These are phyloP conservation scores for Synergus itoensis DNA, from an alignment of 2,888 invertebrate genomes.

Conservation along the genomic window DNA sequence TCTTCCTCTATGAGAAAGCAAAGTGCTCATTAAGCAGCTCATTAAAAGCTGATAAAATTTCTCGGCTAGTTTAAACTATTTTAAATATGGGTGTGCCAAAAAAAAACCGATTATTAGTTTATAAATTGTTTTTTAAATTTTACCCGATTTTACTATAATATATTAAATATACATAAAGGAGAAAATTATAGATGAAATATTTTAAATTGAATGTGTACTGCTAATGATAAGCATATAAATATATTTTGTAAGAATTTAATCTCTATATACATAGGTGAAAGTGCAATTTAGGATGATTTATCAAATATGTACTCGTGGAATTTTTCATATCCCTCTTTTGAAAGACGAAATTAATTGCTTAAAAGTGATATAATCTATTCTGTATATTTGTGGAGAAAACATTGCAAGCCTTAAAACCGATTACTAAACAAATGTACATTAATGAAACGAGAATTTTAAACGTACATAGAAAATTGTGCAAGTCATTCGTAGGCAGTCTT, in stretches of 20 bases:
- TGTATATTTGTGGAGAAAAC: not conserved
- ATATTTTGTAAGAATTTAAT: not conserved
- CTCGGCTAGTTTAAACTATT: too few species aligned
- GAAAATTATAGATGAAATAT: not conserved
- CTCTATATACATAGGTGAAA: conserved; percentile 48
- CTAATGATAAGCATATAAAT: not conserved
- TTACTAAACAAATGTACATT: not conserved
- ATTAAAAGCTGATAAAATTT: too few species aligned
- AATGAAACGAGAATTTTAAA: not conserved
- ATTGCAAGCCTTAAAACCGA: not conserved
- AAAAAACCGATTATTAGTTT: too few species aligned
- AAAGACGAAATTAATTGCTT: not conserved
- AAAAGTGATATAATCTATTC: not conserved
- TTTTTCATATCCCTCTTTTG: not conserved
- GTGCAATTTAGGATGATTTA: conserved; percentile 66
- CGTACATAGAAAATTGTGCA: conserved; percentile 44
- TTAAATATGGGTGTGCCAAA: too few species aligned
- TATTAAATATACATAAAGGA: not conserved
- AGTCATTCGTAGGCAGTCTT: conserved; percentile 9
- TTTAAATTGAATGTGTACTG: too few species aligned
- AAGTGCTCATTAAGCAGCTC: too few species aligned
- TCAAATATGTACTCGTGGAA: conserved; percentile 52
- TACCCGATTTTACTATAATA: too few species aligned
- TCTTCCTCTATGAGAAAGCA: too few species aligned
- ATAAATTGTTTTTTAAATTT: too few species aligned